Evolutionary conservation across 2,797 vertebrate genomes (phyloP), one percentile per base, ranked within the genome.

Genomic region (Taenioides sp.): DNA sequence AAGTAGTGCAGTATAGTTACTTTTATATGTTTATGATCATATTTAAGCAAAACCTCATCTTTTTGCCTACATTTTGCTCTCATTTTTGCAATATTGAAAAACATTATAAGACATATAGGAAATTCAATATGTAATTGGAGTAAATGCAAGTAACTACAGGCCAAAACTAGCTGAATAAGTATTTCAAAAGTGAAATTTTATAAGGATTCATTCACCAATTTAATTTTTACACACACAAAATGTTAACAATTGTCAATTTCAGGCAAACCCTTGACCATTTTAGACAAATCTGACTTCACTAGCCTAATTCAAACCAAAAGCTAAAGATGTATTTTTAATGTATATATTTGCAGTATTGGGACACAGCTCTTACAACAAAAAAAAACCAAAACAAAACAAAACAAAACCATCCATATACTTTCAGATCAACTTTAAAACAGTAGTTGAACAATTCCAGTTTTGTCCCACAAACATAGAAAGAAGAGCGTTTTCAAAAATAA

Each of bases 391-490:
- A 22, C 18, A 25, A 49, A 37, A 37, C 34, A 37, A 31, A 37
- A 37, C 34, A 49, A 25, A 7, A 22, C 7, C 2, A 9, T 7
- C 37, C 60, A 62, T 37, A 37, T 5, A 20, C 4, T n/a, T 47
- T 40, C 37, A 47, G 12, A 16, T 64, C 62, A 43, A 43, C 34
- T 55, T 23, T 3, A 18, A n/a, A 65, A 50, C 73, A 60, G 11
- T 74, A 60, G 65, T 25, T 63, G 3, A 75, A 68, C 50, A 65
- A 16, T 37, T 68, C 75, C 77, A 71, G 68, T 77, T 69, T 65
- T 37, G 70, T 0, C 27, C 75, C 71, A 74, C 75, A 65, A 71
- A 49, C n/a, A 6, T 66, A 66, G n/a, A 52, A 67, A 52, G 16
- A 20, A 34, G 50, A 4, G 49, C 12, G 28, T 18, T n/a, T 50